phyloP scores from a whole-genome alignment of 2,888 invertebrate genomes.

The Leptinotarsa rubiginosa region DNA sequence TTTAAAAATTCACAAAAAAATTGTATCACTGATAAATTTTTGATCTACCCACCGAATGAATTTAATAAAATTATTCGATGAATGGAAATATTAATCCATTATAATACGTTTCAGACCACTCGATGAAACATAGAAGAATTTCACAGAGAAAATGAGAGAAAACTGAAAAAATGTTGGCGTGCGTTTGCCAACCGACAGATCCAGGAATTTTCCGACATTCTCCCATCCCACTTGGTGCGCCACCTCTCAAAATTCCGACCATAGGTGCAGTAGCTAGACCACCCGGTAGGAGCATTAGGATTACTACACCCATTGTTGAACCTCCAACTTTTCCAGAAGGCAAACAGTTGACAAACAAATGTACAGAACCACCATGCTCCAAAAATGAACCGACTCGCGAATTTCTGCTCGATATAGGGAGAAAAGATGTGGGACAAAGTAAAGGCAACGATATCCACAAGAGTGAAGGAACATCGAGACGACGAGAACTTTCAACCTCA shows the following conservation, averaged over 20 bases:
- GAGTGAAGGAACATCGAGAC: neutral
- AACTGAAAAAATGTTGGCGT: slow-evolving; percentile 71
- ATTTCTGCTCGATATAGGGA: neutral
- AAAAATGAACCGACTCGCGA: neutral
- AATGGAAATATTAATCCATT: neutral
- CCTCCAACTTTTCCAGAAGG: slow-evolving; percentile 43
- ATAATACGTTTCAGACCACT: slow-evolving; percentile 17
- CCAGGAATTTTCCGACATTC: slow-evolving; percentile 71
- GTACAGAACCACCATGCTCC: neutral
- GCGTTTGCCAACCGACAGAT: slow-evolving; percentile 76
- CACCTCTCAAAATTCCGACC: slow-evolving; percentile 58
- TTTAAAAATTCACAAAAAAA: no score
- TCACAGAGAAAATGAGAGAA: slow-evolving; percentile 16
- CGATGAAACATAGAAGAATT: neutral
- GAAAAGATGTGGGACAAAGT: neutral
- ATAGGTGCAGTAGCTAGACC: slow-evolving; percentile 57
- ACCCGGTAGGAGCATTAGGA: slow-evolving; percentile 51
- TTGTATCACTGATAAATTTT: no score
- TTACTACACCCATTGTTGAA: slow-evolving; percentile 53
- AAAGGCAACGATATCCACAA: neutral
- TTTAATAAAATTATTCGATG: neutral
- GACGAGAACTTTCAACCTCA: slow-evolving; percentile 13
- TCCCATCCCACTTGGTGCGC: slow-evolving; percentile 67
- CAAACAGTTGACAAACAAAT: slow-evolving; percentile 2
- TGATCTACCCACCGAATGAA: no score